Evolutionary conservation across 92 coral and sea anemone genomes (phyloP).

Genomic region (Montipora capitata): DNA sequence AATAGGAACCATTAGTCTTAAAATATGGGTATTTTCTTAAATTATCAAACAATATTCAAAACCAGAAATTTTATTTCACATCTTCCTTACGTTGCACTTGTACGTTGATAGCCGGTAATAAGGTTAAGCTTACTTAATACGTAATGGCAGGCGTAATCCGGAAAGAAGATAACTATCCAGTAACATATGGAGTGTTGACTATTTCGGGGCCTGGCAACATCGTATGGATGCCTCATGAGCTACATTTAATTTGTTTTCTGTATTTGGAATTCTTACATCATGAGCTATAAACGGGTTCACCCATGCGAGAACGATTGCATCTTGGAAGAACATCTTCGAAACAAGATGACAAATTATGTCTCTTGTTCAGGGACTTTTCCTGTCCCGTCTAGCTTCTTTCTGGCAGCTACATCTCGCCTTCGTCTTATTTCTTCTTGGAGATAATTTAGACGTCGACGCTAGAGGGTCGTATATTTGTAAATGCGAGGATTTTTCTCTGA

Average conservation of each 20-base stretch:
- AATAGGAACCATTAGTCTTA: too few relatives aligned
- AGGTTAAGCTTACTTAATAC: too few relatives aligned
- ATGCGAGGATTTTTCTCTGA: constrained; percentile 83
- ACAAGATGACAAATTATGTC: constrained; percentile 55
- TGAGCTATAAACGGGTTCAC: constrained; percentile 42
- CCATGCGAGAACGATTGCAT: constrained; percentile 19
- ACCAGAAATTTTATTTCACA: too few relatives aligned
- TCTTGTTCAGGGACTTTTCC: constrained; percentile 16
- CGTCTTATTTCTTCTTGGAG: not conserved
- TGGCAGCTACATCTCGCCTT: constrained; percentile 3
- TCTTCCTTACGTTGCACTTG: too few relatives aligned
- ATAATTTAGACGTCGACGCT: constrained; percentile 55
- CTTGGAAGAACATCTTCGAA: constrained; percentile 14
- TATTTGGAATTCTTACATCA: constrained; percentile 83
- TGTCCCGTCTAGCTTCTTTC: constrained; percentile 18
- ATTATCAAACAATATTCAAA: too few relatives aligned
- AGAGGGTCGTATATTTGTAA: constrained; percentile 74
- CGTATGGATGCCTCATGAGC: constrained; percentile 22
- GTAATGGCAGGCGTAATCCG: not conserved
- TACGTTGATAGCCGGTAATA: too few relatives aligned
- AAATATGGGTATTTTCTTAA: too few relatives aligned
- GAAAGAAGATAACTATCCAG: not conserved
- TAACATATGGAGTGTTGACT: constrained; percentile 11
- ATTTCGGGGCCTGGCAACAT: constrained; percentile 29
- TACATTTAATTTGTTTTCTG: constrained; percentile 27